Conservation (phyloP, 2,797 vertebrate genomes). For the Takifugu ocellatus region DNA sequence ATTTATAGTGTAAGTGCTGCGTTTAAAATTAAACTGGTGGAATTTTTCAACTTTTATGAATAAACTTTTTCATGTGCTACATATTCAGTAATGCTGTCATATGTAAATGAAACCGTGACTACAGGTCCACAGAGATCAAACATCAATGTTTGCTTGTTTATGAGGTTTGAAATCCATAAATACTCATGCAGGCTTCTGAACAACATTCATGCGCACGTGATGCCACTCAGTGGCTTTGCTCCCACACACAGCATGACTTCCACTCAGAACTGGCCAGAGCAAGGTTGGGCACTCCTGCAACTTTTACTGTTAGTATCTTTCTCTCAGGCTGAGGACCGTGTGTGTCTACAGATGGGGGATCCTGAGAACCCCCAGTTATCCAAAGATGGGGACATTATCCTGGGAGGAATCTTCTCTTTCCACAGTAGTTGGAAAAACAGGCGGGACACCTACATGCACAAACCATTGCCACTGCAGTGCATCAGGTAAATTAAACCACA, state of each 20-base stretch:
- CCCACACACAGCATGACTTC: background rate
- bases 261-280: slow-evolving; percentile 36
- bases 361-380: slow-evolving; percentile 61
- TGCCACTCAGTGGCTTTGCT: background rate
- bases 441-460: slow-evolving; percentile 61
- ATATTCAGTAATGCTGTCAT: too few relatives aligned
- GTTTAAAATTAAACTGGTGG: too few relatives aligned
- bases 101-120: too few relatives aligned
- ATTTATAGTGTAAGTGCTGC: too few relatives aligned
- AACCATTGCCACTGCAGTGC: slow-evolving; percentile 64
- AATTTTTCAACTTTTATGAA: too few relatives aligned
- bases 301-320: slow-evolving; percentile 44
- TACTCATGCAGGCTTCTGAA: background rate
- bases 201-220: background rate
- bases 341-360: slow-evolving; percentile 51
- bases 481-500: slow-evolving; percentile 53
- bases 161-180: background rate
- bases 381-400: slow-evolving; percentile 69
- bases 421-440: slow-evolving; percentile 70
- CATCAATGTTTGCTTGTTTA: background rate
- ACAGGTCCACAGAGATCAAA: background rate
- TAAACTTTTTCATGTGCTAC: too few relatives aligned
- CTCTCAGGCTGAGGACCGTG: slow-evolving; percentile 59
- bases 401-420: slow-evolving; percentile 80
- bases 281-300: background rate